Base-by-base conservation (phyloP, 2,113 vertebrate species). In the Tamias sibiricus region DNA sequence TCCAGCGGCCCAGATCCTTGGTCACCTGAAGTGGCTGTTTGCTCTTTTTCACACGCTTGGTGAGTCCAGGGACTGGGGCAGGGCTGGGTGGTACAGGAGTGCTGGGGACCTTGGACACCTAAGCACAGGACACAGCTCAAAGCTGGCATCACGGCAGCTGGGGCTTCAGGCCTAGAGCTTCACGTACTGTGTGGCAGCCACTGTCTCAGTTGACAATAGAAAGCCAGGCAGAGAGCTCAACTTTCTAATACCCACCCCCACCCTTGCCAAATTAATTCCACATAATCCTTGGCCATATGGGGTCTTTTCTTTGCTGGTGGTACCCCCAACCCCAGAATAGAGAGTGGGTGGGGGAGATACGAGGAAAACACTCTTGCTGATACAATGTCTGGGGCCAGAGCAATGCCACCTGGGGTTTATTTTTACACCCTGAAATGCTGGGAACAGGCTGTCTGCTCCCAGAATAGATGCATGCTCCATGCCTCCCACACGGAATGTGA, bases 1-100 rank as follows among this genome's bases (percentile, higher is more conserved):
- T 99, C 99, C 99, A 99, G 93, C 99, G 99, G 83, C 91, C 99
- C 94, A 99, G 98, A 95, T 99, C 99, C 99, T 99, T 99, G 8
- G 99, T 99, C 44, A 99, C 99, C 97, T 99, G 99, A 89, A 99
- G 98, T 2, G 99, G 99, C 97, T 99, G 99, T 92, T 99, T 99
- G 98, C 99, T 99, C 97, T 99, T 99, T 98, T 99, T 99, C 85
- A 99, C 98, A 95, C 99, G 99, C 97, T 99, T 99, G 91, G 99
- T 98, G 42, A 99, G 98, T 52, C 99, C 98, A 16, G 99, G 98
- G 49, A 99, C 91, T 0, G 99, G 98, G 94, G 99, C 99, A 0
- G 99, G 98, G 82, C 99, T 99, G 52, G 99, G 99, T 0, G 98
- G 98, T 1, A 99, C 98, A 40, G 99, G 99, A 35, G 99, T 81